Evolutionary conservation across 2,113 vertebrate genomes (phyloP), one percentile per base, ranked within the genome.

Genomic region (Ahaetulla prasina): DNA sequence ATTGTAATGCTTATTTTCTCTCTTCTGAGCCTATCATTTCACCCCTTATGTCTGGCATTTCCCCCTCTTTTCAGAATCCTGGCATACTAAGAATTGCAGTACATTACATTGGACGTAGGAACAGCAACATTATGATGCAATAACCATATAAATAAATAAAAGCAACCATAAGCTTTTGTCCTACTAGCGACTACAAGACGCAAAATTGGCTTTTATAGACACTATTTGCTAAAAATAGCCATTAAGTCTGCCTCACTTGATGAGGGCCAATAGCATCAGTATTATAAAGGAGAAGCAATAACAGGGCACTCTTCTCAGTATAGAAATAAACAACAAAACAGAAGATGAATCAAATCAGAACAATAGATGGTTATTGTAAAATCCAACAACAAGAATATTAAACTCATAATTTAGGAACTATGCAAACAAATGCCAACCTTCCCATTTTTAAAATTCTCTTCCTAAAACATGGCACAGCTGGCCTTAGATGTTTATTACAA

Each of bases 1-100:
- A 97, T 84, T 93, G 84, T 74, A 96, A 94, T 89, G 85, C 93
- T 95, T 92, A 88, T 53, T 87, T 80, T 47, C 88, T 91, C 85
- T 91, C 23, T n/a, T 91, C 90, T 93, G 94, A 93, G 94, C 93
- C 85, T 45, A 90, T 30, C 68, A 88, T 89, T 92, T 85, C 92
- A 91, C 53, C 74, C 88, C 85, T 87, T 92, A 93, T 94, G 57
- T 95, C 86, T 39, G 89, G 92, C 92, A 18, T 92, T 91, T 92
- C 54, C 86, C 12, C 10, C 87, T 92, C 94, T 94, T 92, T 49
- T 92, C 20, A 92, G 55, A 95, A 91, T 50, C 94, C 84, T 74
- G 63, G n/a, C 88, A 94, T 80, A 89, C 50, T 9, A 93, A 94
- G 14, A 52, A 87, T 43, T 23, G 60, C 30, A 47, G 35, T 50